These are phyloP conservation scores for Acrobasis repandana DNA, from an alignment of 2,888 invertebrate species.

Conservation along the genomic window DNA sequence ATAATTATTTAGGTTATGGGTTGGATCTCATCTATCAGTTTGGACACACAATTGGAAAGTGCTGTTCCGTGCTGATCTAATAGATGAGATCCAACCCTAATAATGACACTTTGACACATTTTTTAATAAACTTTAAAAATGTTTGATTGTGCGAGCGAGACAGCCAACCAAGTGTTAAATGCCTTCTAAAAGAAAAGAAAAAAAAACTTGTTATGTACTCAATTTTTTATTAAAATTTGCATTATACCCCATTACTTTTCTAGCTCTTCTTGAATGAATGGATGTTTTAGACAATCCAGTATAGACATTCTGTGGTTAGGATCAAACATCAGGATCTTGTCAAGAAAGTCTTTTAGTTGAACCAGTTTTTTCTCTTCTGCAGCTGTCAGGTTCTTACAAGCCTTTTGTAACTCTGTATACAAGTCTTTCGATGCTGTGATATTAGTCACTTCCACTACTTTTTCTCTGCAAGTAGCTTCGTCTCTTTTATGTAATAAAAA, in stretches of 20 bases:
- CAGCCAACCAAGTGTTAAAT: too few relatives aligned
- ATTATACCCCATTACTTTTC: constrained; percentile 40
- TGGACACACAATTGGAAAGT: not conserved
- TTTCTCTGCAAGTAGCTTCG: constrained; percentile 98
- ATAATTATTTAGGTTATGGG: too few relatives aligned
- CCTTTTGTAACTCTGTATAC: constrained; percentile 92
- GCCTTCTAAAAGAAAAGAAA: not conserved
- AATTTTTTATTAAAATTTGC: not conserved
- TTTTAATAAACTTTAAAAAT: too few relatives aligned
- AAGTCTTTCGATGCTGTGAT: constrained; percentile 92
- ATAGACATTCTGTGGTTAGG: constrained; percentile 93
- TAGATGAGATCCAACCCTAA: too few relatives aligned
- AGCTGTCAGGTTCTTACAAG: constrained; percentile 89
- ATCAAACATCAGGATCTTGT: constrained; percentile 95
- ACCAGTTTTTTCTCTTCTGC: constrained; percentile 94
- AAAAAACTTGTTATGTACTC: not conserved
- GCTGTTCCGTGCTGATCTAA: too few relatives aligned
- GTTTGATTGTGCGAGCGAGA: too few relatives aligned
- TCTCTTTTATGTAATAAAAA: constrained; percentile 98
- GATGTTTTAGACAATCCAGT: constrained; percentile 95
- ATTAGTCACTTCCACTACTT: constrained; percentile 94
- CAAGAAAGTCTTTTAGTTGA: constrained; percentile 95
- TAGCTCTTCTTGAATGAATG: constrained; percentile 87
- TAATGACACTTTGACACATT: too few relatives aligned
- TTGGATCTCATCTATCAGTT: too few relatives aligned